Base-by-base conservation (phyloP, 2,888 invertebrate genomes). In the Gnatocerus cornutus region DNA sequence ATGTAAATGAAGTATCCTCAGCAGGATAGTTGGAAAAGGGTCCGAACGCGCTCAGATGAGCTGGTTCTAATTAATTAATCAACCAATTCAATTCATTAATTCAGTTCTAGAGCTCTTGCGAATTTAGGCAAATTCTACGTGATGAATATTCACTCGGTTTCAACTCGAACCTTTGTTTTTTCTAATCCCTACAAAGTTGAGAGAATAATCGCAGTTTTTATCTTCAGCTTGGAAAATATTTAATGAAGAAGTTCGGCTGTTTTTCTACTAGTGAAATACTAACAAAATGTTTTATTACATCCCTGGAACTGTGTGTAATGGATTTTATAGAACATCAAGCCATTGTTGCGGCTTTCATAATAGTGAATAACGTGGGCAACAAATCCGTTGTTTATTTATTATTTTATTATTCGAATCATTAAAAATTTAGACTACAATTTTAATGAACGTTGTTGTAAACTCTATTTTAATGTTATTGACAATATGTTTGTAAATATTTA, bases 31-130 rank as follows among this genome's bases (percentile, higher is more conserved):
- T 74, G 74, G 76, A 76, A 78, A 80, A 81, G 82, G 81, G 79
- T 79, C 77, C 74, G 58, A 76, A 74, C 75, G 75, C 77, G 76
- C 75, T 76, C 80, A 80, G 81, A 83, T 81, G 84, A 83, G 81
- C 82, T 84, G 85, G 85, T 86, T 83, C 86, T 88, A 88, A 88
- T 88, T 88, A 88, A 88, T 88, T 88, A 88, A 88, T 88, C 88
- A 88, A 87, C 87, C 87, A 87, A 88, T 88, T 88, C 88, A 88
- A 84, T 84, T 84, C 84, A 82, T 83, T 84, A 84, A 84, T 88
- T 87, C 88, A 84, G 84, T 81, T 79, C 79, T 76, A 75, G 79
- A 77, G 79, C 79, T 79, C 79, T 80, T 81, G 83, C 80, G 79
- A 83, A 83, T 83, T 83, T 79, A 78, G 78, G 81, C 77, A 79